Evolutionary conservation across 53 echinoderm and acorn worm genomes (phyloP).

Genomic region (Mesocentrotus franciscanus): DNA sequence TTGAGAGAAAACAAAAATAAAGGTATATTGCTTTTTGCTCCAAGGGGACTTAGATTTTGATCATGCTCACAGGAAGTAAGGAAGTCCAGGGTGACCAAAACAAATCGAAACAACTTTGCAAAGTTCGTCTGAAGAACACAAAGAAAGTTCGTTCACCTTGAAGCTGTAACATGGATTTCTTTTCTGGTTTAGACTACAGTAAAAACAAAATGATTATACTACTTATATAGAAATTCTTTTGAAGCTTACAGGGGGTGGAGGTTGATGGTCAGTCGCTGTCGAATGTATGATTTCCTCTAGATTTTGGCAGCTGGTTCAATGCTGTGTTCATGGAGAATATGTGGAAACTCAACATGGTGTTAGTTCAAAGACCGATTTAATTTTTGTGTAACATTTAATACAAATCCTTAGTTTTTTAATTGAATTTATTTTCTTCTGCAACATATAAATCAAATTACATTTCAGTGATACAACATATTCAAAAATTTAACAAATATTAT

Average conservation of each 20-base stretch:
- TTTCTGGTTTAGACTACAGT: not conserved
- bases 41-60: not conserved
- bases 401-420: too few species aligned
- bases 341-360: too few species aligned
- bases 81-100: not conserved
- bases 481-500: too few species aligned
- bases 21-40: not conserved
- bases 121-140: not conserved
- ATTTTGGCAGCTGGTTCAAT: not conserved
- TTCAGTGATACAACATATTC: too few species aligned
- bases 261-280: not conserved
- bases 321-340: not conserved
- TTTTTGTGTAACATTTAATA: too few species aligned
- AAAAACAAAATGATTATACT: not conserved
- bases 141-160: not conserved
- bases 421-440: too few species aligned
- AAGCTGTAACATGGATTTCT: not conserved
- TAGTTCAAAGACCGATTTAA: too few species aligned
- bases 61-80: not conserved
- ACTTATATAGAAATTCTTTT: not conserved
- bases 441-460: too few species aligned
- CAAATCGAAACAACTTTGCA: not conserved
- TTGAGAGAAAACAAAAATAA: not conserved
- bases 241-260: not conserved
- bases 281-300: not conserved